These are phyloP conservation scores for Dynastes hyllus DNA, from an alignment of 2,888 invertebrate genomes.

Conservation along the genomic window DNA sequence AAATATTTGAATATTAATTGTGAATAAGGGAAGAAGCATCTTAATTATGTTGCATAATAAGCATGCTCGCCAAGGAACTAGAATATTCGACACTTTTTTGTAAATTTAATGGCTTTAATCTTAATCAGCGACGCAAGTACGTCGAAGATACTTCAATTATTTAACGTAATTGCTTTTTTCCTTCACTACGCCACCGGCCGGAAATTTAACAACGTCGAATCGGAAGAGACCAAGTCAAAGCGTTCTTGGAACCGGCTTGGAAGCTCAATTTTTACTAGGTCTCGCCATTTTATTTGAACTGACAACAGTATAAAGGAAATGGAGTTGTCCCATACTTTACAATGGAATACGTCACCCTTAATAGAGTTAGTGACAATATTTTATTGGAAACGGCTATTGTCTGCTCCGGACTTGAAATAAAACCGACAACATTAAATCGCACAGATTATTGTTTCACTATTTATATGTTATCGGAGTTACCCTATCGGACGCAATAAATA, in stretches of 20 bases:
- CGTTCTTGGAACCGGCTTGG: constrained; percentile 12
- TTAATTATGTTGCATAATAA: not conserved
- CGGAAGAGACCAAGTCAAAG: constrained; percentile 36
- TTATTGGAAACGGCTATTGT: constrained; percentile 38
- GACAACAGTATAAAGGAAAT: constrained; percentile 48
- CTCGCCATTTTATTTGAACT: constrained; percentile 46
- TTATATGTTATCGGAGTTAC: constrained; percentile 34
- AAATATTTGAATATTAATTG: not conserved
- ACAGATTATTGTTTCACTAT: constrained; percentile 42
- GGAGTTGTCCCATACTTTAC: constrained; percentile 48
- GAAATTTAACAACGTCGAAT: constrained; percentile 44
- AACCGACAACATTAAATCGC: constrained; percentile 46
- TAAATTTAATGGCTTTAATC: constrained; percentile 32
- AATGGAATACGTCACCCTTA: constrained; percentile 48
- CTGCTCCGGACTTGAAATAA: constrained; percentile 36
- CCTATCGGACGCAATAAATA: constrained; percentile 41
- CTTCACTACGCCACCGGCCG: constrained; percentile 24
- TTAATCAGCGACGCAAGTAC: constrained; percentile 20
- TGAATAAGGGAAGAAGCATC: not conserved
- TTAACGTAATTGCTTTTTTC: constrained; percentile 35
- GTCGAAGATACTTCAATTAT: constrained; percentile 40
- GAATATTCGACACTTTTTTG: not conserved
- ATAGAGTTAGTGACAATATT: constrained; percentile 51
- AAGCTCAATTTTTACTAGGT: constrained; percentile 41
- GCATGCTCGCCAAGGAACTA: not conserved